These are phyloP conservation scores for Austrolebias charrua DNA, from an alignment of 2,797 vertebrate species.

Conservation along the genomic window DNA sequence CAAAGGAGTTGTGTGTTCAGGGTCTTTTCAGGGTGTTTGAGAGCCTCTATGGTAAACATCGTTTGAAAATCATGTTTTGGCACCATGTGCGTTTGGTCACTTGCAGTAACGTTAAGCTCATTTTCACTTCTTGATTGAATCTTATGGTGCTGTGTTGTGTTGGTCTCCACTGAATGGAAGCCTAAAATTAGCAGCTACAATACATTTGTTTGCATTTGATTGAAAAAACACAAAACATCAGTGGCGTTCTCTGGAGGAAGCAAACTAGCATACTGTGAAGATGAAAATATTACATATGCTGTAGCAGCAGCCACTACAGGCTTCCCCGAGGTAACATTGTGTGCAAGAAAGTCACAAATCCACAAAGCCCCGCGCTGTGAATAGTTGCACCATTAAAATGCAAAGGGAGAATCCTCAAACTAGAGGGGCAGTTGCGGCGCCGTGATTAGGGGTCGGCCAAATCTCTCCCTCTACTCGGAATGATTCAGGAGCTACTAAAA, in stretches of 20 bases:
- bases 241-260: background rate
- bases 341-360: background rate
- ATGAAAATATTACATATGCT: background rate
- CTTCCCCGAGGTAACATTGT: constrained; percentile 4
- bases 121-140: background rate
- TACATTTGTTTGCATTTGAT: constrained; percentile 3
- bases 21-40: background rate
- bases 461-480: constrained; percentile 32
- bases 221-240: constrained; percentile 4
- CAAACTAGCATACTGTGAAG: constrained; percentile 1
- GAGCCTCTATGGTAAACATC: background rate
- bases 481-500: constrained; percentile 24
- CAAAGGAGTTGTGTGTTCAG: no score
- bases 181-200: constrained; percentile 4
- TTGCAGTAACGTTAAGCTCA: background rate
- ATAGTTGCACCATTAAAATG: constrained; percentile 10
- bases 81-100: background rate
- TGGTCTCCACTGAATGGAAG: constrained; percentile 5
- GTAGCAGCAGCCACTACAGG: background rate
- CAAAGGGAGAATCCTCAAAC: constrained; percentile 2
- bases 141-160: background rate
- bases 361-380: constrained; percentile 5
- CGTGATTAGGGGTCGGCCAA: constrained; percentile 17
- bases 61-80: background rate
- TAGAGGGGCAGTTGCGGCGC: background rate